Evolutionary conservation across 2,797 vertebrate species (phyloP).

Genomic region (Rhodeus uyekii): DNA sequence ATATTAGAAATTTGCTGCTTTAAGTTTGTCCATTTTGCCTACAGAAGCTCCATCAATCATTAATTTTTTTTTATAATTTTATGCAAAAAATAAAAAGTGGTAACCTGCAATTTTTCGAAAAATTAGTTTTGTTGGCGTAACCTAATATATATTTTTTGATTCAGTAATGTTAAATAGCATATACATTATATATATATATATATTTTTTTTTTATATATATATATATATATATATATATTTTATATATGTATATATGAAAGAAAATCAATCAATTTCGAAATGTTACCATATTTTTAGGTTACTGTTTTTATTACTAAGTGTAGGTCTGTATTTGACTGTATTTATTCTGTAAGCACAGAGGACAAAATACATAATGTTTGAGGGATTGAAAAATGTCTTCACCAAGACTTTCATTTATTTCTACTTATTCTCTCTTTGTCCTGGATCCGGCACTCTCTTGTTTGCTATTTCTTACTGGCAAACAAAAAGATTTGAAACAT

Average conservation of each 20-base stretch:
- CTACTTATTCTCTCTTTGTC: background rate
- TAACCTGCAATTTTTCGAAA: background rate
- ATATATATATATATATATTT: too few relatives aligned
- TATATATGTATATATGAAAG: too few relatives aligned
- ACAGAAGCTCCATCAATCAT: background rate
- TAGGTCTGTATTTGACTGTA: background rate
- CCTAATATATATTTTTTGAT: background rate
- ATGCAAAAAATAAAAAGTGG: background rate
- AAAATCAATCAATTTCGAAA: background rate
- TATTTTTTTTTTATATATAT: too few relatives aligned
- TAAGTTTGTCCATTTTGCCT: background rate
- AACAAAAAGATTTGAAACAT: background rate
- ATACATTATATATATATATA: too few relatives aligned
- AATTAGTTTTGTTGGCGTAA: background rate
- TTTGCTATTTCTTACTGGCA: background rate
- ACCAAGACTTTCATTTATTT: background rate
- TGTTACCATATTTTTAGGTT: background rate
- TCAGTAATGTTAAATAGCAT: background rate
- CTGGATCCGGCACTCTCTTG: background rate
- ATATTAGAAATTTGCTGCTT: background rate
- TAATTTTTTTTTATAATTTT: background rate
- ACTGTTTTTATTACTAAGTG: background rate
- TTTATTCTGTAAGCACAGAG: background rate
- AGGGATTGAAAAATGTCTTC: background rate
- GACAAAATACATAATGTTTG: background rate